Evolutionary conservation across 2,113 vertebrate genomes (phyloP), one percentile per base, ranked within the genome.

Genomic region (Garra rufa): DNA sequence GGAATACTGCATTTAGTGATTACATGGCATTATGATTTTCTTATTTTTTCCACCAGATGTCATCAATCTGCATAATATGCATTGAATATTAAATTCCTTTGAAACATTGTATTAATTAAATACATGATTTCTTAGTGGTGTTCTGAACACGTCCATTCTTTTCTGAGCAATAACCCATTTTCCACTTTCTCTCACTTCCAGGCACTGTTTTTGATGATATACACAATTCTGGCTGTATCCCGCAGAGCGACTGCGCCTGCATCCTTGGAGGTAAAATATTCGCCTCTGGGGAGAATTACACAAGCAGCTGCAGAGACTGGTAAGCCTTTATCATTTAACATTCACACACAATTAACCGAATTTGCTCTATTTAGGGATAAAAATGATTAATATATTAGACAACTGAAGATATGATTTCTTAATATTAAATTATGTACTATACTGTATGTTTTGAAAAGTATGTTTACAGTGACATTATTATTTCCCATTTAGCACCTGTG

Each of bases 121-220:
- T n/a, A n/a, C n/a, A n/a, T n/a, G 50, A 21, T 61, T 61, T 61
- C 24, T 41, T n/a, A 38, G 8, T 70, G 67, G 2, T 48, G 13
- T 28, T 50, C n/a, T 74, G 0, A 28, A 48, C 8, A 7, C 13
- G 9, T 76, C 17, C 26, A 76, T 52, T 34, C 28, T 38, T 2
- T 55, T 50, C 71, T 74, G 44, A 1, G 43, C 34, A 38, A 41
- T 41, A n/a, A 41, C 67, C 4, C 6, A 7, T 15, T 44, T 73
- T 15, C 41, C 21, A 3, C 41, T 7, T 73, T 26, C 46, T 74
- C 9, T 70, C 9, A 38, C 77, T 34, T 88, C 80, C 86, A 98
- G 97, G 95, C 84, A 95, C 88, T 6, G 92, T 98, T 75, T 91
- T 95, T 15, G 96, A 98, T 88, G 96, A 98, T 85, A 92, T 97